Conservation (phyloP, 2,113 vertebrate genomes). For the Marmota flaviventris region DNA sequence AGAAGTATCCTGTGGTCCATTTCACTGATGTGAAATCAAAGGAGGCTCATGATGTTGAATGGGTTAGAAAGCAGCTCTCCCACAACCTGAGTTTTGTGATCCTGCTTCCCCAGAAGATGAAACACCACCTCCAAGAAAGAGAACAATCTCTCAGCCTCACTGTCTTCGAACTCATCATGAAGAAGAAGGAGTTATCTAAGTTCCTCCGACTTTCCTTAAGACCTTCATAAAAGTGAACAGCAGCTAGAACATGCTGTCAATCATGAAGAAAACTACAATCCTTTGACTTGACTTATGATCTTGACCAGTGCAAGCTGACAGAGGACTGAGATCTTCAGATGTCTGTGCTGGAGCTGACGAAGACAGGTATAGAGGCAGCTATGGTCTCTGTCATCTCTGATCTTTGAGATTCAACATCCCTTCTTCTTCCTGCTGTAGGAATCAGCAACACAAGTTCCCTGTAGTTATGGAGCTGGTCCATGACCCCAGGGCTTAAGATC, state of each 20-base stretch:
- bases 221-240: slow-evolving; percentile 76
- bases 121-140: slow-evolving; percentile 46
- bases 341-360: slow-evolving; percentile 74
- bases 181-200: slow-evolving; percentile 53
- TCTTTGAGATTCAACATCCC: slow-evolving; percentile 84
- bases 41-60: slow-evolving; percentile 69
- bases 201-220: slow-evolving; percentile 69
- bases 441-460: slow-evolving; percentile 33
- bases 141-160: slow-evolving; percentile 58
- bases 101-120: slow-evolving; percentile 69
- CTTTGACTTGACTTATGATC: slow-evolving; percentile 83
- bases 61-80: slow-evolving; percentile 77
- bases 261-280: slow-evolving; percentile 84
- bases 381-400: neutral
- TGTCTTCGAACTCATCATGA: slow-evolving; percentile 65
- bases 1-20: slow-evolving; percentile 79
- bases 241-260: slow-evolving; percentile 72
- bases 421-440: slow-evolving; percentile 86
- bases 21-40: slow-evolving; percentile 82
- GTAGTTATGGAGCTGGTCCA: slow-evolving; percentile 86
- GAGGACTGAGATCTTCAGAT: slow-evolving; percentile 37
- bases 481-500: slow-evolving; percentile 66
- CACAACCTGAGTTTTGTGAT: slow-evolving; percentile 81
- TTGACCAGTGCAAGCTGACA: slow-evolving; percentile 85
- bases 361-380: slow-evolving; percentile 78